Evolutionary conservation across 2,797 vertebrate genomes (phyloP).

Genomic region (Prunella strophiata): DNA sequence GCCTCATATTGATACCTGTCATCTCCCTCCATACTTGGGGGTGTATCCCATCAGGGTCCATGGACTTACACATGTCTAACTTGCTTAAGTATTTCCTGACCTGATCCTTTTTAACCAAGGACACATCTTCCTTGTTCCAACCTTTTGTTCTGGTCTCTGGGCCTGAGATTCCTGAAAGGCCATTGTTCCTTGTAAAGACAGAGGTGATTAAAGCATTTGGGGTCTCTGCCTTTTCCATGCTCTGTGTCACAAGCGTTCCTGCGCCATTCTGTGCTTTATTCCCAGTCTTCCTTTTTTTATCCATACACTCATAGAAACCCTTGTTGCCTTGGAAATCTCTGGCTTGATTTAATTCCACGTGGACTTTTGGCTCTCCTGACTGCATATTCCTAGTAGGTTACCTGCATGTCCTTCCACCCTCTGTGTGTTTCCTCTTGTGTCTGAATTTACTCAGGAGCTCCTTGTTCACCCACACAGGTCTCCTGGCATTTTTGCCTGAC

Average conservation of each 20-base stretch:
- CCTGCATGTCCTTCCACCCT: background rate
- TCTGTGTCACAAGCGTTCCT: background rate
- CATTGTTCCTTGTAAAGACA: background rate
- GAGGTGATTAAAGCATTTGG: background rate
- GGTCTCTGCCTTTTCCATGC: background rate
- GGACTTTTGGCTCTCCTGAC: background rate
- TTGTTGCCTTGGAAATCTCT: background rate
- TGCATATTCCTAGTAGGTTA: background rate
- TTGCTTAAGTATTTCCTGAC: background rate
- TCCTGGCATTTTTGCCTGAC: background rate
- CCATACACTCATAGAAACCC: background rate
- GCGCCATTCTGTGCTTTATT: background rate
- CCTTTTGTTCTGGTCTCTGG: background rate
- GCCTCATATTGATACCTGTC: background rate
- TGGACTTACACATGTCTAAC: background rate
- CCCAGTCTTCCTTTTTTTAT: background rate
- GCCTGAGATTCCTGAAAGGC: background rate
- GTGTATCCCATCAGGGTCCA: background rate
- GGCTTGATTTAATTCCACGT: background rate
- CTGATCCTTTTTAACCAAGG: background rate
- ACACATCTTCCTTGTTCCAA: background rate
- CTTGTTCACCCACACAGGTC: background rate
- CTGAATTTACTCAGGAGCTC: background rate
- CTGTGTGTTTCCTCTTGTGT: background rate
- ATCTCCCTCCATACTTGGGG: background rate